Conservation (phyloP, 2,113 vertebrate species). For the Eclectus roratus region DNA sequence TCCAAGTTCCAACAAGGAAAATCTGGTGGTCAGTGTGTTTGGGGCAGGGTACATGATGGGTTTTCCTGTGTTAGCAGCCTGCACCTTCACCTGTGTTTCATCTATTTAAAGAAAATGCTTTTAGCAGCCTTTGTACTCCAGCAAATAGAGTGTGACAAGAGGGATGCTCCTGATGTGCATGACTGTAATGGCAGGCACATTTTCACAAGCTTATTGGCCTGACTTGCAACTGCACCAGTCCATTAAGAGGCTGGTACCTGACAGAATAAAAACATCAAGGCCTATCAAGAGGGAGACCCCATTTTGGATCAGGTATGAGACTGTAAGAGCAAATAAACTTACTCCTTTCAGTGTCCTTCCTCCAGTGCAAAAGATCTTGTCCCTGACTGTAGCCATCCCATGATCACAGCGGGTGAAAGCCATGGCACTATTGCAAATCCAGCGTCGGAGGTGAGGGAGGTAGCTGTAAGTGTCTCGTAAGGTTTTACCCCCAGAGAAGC, state of each 20-base stretch:
- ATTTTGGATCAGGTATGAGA: neutral
- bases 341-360: conserved; percentile 58
- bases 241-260: neutral
- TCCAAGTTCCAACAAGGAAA: neutral
- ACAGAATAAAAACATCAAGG: neutral
- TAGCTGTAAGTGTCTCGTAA: conserved; percentile 53
- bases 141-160: neutral
- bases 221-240: neutral
- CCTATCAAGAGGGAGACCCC: neutral
- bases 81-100: neutral
- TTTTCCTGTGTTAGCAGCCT: neutral
- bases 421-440: conserved; percentile 58
- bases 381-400: conserved; percentile 43
- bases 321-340: neutral
- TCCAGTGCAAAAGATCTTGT: conserved; percentile 63
- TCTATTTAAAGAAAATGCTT: neutral
- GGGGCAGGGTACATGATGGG: neutral
- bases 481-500: conserved; percentile 47
- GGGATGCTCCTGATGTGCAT: neutral
- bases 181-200: neutral
- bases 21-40: neutral
- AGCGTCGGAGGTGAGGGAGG: conserved; percentile 45
- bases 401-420: conserved; percentile 55
- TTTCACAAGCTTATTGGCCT: neutral
- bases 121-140: neutral